These are phyloP conservation scores for Eupithecia inturbata DNA, from an alignment of 2,888 invertebrate species.

Conservation along the genomic window DNA sequence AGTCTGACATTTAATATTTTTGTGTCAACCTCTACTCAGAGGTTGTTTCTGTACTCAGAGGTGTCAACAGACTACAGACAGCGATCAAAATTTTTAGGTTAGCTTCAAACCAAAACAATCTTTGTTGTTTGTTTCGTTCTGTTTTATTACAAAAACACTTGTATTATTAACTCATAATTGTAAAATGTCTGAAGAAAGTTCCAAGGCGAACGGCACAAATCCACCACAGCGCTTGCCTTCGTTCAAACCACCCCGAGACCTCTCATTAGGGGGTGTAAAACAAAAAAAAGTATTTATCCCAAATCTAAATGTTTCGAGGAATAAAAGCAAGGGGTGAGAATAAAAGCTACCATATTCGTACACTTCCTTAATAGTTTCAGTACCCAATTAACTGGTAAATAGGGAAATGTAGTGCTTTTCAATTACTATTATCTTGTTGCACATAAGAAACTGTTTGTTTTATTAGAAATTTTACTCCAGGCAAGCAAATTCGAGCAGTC, in stretches of 20 bases:
- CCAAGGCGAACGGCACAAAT: conserved; percentile 65
- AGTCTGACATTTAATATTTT: too few species aligned
- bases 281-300: conserved; percentile 84
- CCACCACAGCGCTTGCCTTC: conserved; percentile 78
- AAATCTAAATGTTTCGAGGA: conserved; percentile 85
- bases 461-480: conserved; percentile 2
- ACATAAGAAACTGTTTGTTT: background rate
- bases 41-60: too few species aligned
- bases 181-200: conserved; percentile 67
- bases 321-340: conserved; percentile 82
- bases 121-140: background rate
- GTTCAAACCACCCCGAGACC: conserved; percentile 82
- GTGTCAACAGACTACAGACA: too few species aligned
- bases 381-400: background rate
- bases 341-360: background rate
- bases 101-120: conserved; percentile 11
- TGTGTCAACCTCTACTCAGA: too few species aligned
- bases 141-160: background rate
- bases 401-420: background rate
- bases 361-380: background rate
- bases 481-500: conserved; percentile 50
- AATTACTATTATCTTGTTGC: background rate
- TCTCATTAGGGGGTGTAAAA: conserved; percentile 81
- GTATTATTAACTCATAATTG: background rate
- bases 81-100: too few species aligned